Conservation (phyloP, 2,113 vertebrate species). For the Gadus chalcogrammus region DNA sequence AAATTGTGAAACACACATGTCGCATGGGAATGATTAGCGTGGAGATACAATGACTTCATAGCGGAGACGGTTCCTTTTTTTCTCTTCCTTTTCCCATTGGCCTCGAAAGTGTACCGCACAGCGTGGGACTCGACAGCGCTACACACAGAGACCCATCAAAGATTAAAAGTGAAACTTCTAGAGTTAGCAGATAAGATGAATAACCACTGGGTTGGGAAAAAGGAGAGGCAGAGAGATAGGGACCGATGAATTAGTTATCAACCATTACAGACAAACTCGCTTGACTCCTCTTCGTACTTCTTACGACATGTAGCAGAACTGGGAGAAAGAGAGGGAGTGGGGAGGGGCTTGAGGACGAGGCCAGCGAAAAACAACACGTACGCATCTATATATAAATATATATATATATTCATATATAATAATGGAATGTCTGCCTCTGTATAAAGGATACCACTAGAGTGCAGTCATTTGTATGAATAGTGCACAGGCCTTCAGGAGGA, state of each 20-base stretch:
- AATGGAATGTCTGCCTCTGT: constrained; percentile 23
- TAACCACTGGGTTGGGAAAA: constrained; percentile 52
- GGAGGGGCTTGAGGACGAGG: neutral
- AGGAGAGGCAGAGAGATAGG: constrained; percentile 22
- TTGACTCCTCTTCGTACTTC: constrained; percentile 46
- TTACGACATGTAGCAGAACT: constrained; percentile 45
- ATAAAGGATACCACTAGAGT: constrained; percentile 44
- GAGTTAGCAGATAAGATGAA: constrained; percentile 59
- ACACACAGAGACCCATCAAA: constrained; percentile 47
- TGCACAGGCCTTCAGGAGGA: constrained; percentile 38
- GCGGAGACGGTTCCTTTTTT: constrained; percentile 5
- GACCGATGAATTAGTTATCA: constrained; percentile 70
- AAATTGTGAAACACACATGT: constrained; percentile 15
- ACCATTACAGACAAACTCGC: constrained; percentile 64
- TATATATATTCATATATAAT: neutral
- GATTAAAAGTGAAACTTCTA: constrained; percentile 62
- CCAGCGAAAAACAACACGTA: constrained; percentile 24
- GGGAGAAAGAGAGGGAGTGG: neutral
- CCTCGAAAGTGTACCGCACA: constrained; percentile 33
- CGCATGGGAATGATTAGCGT: constrained; percentile 24
- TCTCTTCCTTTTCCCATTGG: constrained; percentile 35
- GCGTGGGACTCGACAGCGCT: constrained; percentile 39
- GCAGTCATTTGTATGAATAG: constrained; percentile 54
- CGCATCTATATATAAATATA: constrained; percentile 41
- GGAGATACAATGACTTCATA: constrained; percentile 30